Conservation (phyloP, 2,113 vertebrate genomes). For the Pongo abelii region DNA sequence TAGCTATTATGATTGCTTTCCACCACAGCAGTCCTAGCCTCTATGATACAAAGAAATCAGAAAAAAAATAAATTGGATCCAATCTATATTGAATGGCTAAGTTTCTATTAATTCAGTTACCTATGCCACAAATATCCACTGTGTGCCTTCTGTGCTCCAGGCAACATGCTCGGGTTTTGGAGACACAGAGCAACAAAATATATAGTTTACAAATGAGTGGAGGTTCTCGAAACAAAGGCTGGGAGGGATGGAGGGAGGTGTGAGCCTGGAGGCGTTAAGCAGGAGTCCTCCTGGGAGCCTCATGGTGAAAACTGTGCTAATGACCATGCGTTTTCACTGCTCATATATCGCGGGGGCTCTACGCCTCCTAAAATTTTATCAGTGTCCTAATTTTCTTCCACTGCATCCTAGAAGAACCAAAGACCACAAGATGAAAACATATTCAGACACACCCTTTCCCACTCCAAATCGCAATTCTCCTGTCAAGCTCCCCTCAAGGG, state of each 20-base stretch:
- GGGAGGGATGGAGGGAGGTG: not conserved
- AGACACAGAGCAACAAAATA: not conserved
- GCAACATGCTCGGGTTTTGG: not conserved
- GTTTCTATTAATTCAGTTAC: not conserved
- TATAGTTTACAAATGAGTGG: not conserved
- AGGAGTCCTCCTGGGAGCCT: not conserved
- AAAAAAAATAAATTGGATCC: not conserved
- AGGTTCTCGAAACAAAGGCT: not conserved
- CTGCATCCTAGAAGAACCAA: not conserved
- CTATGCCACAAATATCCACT: not conserved
- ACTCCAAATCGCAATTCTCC: not conserved
- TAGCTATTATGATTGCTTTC: not conserved
- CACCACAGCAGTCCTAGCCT: not conserved
- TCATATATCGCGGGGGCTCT: not conserved
- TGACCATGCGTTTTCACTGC: not conserved
- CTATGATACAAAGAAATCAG: not conserved
- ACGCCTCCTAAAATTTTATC: not conserved
- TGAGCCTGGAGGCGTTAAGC: not conserved
- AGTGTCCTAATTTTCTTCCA: not conserved
- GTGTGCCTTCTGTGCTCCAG: not conserved
- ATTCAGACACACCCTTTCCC: not conserved
- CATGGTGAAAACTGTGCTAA: not conserved
- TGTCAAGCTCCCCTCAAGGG: not conserved
- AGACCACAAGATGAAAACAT: not conserved
- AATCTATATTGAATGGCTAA: not conserved